Percentiles rank a stretch among this genome's conserved stretches.
Evolutionary conservation across 1,140 invertebrate species (phyloP).

Genomic region (Druon quercuslanigerum): DNA sequence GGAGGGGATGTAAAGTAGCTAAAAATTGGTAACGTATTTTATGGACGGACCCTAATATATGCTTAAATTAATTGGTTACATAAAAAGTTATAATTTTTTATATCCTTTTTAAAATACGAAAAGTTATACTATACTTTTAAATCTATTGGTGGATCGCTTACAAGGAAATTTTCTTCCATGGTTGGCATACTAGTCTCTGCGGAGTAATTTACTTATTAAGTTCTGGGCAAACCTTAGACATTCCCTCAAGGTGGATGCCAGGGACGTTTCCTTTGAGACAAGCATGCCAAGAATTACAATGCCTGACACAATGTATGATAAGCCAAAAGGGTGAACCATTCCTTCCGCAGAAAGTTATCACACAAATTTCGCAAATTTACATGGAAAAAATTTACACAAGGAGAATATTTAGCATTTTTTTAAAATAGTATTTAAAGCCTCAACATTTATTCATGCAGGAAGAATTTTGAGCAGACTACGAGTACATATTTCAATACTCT

Average conservation of each 20-base stretch:
- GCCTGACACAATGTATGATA: constrained; percentile 58
- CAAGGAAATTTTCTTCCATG: background rate
- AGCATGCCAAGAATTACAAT: constrained; percentile 71
- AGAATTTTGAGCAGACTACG: too few species aligned
- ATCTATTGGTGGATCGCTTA: constrained; percentile 7
- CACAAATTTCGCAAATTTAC: constrained; percentile 10
- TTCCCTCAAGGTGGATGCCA: constrained; percentile 68
- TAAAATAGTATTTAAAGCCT: background rate
- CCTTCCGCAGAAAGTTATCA: background rate
- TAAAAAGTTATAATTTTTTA: too few species aligned
- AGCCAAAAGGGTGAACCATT: constrained; percentile 49
- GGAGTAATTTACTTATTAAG: constrained; percentile 76
- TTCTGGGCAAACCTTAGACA: constrained; percentile 72
- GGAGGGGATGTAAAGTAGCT: too few species aligned
- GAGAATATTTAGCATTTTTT: background rate
- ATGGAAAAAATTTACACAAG: constrained; percentile 39
- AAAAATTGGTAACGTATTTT: too few species aligned
- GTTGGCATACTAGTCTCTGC: constrained; percentile 52
- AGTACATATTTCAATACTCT: too few species aligned
- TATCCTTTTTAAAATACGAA: too few species aligned
- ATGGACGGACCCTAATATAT: too few species aligned
- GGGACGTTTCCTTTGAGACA: constrained; percentile 72
- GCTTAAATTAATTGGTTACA: too few species aligned
- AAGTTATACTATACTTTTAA: too few species aligned
- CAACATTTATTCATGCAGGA: too few species aligned